Evolutionary conservation across 92 coral and sea anemone genomes (phyloP).

Genomic region (Paramuricea clavata): DNA sequence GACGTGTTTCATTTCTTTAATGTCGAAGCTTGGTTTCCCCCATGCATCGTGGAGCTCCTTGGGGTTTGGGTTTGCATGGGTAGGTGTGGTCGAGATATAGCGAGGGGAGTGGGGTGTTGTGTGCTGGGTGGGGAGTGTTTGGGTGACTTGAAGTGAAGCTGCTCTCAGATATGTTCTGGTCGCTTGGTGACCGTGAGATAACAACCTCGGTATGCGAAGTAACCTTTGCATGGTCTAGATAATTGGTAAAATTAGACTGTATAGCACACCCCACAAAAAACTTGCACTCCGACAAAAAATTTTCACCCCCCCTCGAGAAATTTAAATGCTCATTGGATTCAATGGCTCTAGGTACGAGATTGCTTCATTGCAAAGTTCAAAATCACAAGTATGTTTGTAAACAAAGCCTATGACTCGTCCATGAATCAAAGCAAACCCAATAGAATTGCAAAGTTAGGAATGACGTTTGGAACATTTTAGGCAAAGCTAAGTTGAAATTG

Average conservation of each 20-base stretch:
- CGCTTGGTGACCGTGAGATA: not conserved
- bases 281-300: too few relatives aligned
- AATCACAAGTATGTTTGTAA: too few relatives aligned
- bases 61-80: conserved; percentile 47
- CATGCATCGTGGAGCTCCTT: conserved; percentile 76
- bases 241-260: not conserved
- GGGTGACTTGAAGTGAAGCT: not conserved
- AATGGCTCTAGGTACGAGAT: too few relatives aligned
- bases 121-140: not conserved
- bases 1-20: conserved; percentile 73
- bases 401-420: too few relatives aligned
- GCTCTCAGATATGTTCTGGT: not conserved
- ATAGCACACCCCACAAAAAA: too few relatives aligned
- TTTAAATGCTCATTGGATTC: too few relatives aligned
- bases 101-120: not conserved
- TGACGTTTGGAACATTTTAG: too few relatives aligned
- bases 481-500: too few relatives aligned
- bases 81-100: not conserved
- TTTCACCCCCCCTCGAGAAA: too few relatives aligned
- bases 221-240: conserved; percentile 29
- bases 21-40: conserved; percentile 79
- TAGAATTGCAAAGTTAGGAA: too few relatives aligned
- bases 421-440: too few relatives aligned
- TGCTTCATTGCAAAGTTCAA: too few relatives aligned
- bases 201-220: conserved; percentile 7